Evolutionary conservation across 1,140 invertebrate species (phyloP), one percentile per base, ranked within the genome.

Genomic region (Drosophila ambigua): DNA sequence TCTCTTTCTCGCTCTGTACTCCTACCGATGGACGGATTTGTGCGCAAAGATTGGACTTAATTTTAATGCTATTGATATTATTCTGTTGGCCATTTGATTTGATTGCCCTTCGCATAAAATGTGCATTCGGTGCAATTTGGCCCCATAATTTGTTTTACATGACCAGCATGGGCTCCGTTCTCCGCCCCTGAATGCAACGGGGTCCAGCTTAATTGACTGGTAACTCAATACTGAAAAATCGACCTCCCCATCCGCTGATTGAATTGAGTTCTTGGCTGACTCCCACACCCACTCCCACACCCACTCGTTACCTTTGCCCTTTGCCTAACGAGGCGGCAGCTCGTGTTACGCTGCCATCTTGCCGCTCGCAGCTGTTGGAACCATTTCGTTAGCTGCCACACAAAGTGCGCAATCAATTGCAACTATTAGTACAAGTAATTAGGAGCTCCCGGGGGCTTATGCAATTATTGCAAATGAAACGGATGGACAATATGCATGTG

Each of bases 11-110:
- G 11, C 15, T n/a, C 39, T 24, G 31, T 11, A 11, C 31, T 4
- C 35, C 35, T 13, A 39, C 35, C 35, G 4, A 9, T 4, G 35
- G 35, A 26, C 16, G 15, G 5, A 39, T 39, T 39, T 13, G 35
- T 39, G 35, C 48, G 65, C 65, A 75, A 62, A 58, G 51, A 66
- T 43, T 65, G 26, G 51, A 35, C 74, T 81, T 87, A 87, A 87
- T 87, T 87, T 82, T 63, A 80, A 76, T 80, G 67, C 79, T 79
- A 84, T 84, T 84, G 72, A 72, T 82, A 83, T 79, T 88, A 88
- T 88, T 82, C 75, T 61, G 72, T 77, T 82, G 76, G 83, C 72
- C 61, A 88, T 87, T 87, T 77, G 75, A 63, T 62, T 77, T 79
- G 71, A 73, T 83, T 71, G 72, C 53, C 23, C 35, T 45, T 45